These are phyloP conservation scores for Coenonympha glycerion DNA, from an alignment of 2,888 invertebrate genomes.

Conservation along the genomic window DNA sequence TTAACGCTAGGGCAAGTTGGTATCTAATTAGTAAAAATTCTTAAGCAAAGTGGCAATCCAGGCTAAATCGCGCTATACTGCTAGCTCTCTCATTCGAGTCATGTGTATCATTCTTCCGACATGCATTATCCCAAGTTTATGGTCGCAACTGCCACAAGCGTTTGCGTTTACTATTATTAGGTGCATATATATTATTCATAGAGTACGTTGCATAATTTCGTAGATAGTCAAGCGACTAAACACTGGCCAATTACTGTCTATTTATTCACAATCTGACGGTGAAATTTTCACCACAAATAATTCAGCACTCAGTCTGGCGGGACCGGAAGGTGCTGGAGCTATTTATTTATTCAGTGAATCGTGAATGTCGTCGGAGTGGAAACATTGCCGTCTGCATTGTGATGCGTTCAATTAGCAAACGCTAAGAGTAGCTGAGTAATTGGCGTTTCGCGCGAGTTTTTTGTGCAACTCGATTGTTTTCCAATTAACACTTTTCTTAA, in stretches of 20 bases:
- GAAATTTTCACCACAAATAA: slow-evolving; percentile 11
- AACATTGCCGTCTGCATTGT: slow-evolving; percentile 57
- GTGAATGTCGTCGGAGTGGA: slow-evolving; percentile 55
- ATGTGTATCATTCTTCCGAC: too few relatives aligned
- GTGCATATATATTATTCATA: background rate
- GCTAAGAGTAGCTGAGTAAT: slow-evolving; percentile 36
- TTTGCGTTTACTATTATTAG: too few relatives aligned
- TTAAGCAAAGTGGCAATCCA: too few relatives aligned
- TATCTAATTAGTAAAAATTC: too few relatives aligned
- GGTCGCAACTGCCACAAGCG: too few relatives aligned
- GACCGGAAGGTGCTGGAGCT: slow-evolving; percentile 42
- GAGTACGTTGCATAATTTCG: background rate
- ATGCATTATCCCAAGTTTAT: too few relatives aligned
- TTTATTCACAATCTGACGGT: background rate
- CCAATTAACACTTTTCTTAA: slow-evolving; percentile 33
- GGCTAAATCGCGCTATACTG: too few relatives aligned
- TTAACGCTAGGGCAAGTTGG: too few relatives aligned
- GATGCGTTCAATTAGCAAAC: slow-evolving; percentile 60
- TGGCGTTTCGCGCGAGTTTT: slow-evolving; percentile 32
- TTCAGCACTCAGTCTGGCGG: slow-evolving; percentile 22
- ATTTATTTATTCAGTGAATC: slow-evolving; percentile 65
- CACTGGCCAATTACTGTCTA: slow-evolving; percentile 10
- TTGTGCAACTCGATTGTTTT: slow-evolving; percentile 32
- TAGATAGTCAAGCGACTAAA: background rate
- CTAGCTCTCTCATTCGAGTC: too few relatives aligned